A percentile compares a stretch with the other conserved stretches of the same genome.
These are phyloP conservation scores for Sciurus vulgaris DNA, from an alignment of 2,797 vertebrate genomes.

Conservation along the genomic window DNA sequence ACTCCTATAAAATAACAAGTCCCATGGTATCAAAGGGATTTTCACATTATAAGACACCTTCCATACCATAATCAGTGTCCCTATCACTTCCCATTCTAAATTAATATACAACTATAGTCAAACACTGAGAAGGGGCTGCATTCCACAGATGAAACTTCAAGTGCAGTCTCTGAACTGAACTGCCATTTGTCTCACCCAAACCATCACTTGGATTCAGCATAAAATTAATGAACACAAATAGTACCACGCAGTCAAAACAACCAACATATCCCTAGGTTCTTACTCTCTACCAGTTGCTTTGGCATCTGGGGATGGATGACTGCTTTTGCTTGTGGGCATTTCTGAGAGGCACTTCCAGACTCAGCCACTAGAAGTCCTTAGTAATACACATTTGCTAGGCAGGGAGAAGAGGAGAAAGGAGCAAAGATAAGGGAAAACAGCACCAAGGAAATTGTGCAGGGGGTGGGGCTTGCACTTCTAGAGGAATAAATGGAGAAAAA, in stretches of 20 bases:
- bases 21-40: neutral
- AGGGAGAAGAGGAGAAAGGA: neutral
- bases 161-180: constrained; percentile 4
- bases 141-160: constrained; percentile 5
- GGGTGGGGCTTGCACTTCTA: neutral
- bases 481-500: neutral
- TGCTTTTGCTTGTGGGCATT: neutral
- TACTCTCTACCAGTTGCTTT: neutral
- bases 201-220: neutral
- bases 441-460: neutral
- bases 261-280: neutral
- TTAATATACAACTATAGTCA: neutral
- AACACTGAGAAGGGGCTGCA: neutral
- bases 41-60: neutral
- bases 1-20: neutral
- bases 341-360: constrained; percentile 65
- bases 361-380: constrained; percentile 81
- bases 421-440: neutral
- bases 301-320: neutral
- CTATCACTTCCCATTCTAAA: neutral
- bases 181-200: neutral
- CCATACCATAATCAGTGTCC: neutral
- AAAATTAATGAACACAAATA: constrained; percentile 37
- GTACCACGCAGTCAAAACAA: neutral
- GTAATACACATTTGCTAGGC: constrained; percentile 49